phyloP scores from a whole-genome alignment of 2,113 vertebrate genomes.

The Cathartes aura region DNA sequence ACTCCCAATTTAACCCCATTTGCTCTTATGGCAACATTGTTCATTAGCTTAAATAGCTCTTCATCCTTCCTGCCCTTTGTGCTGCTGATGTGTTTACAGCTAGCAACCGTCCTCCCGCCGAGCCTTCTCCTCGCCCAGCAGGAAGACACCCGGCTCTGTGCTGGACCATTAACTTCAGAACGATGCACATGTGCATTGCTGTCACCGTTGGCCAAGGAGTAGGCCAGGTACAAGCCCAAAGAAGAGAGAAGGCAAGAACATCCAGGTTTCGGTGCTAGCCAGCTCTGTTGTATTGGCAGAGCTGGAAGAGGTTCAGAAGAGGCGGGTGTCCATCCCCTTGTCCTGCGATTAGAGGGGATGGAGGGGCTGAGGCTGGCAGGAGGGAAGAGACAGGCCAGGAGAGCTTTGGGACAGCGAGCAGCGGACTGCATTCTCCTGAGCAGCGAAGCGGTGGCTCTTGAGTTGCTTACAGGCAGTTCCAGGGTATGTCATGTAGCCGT shows the following conservation, averaged over 20 bases:
- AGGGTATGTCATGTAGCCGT: background rate
- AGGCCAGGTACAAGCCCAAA: background rate
- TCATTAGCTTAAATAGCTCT: constrained; percentile 22
- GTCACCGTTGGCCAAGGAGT: background rate
- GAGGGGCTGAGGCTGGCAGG: background rate
- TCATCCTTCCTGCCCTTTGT: constrained; percentile 25
- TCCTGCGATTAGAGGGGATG: background rate
- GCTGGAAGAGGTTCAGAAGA: background rate
- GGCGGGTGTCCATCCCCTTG: background rate
- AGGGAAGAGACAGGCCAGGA: background rate
- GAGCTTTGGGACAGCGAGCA: background rate
- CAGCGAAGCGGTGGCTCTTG: background rate
- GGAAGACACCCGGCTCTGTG: background rate
- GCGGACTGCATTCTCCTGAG: background rate
- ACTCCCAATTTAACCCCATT: constrained; percentile 17
- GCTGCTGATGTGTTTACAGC: constrained; percentile 43
- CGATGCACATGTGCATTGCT: accelerated
- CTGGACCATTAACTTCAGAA: constrained; percentile 22
- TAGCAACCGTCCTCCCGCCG: background rate
- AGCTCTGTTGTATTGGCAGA: background rate
- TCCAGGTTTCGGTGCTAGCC: background rate
- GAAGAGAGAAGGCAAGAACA: background rate
- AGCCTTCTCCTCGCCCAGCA: background rate
- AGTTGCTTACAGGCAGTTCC: background rate
- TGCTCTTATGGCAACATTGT: background rate